Percentiles rank a stretch among this genome's conserved stretches.
Conservation (phyloP, 1,140 invertebrate species). For the Trachymyrmex septentrionalis region DNA sequence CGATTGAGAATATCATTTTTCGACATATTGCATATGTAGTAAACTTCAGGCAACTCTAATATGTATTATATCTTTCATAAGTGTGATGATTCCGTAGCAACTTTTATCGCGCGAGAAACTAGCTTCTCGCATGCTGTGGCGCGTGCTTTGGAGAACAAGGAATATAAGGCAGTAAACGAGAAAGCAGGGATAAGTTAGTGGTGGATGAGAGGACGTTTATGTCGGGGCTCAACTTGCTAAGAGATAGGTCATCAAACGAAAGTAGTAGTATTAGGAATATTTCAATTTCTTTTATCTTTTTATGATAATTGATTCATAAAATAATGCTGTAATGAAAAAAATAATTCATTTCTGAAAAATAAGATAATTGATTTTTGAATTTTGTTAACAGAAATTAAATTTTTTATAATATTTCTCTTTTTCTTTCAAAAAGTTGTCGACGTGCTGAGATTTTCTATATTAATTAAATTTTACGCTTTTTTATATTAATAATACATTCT, state of each 20-base stretch:
- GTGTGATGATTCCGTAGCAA: conserved; percentile 49
- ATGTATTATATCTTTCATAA: conserved; percentile 59
- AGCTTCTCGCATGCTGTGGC: conserved; percentile 48
- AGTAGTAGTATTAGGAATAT: not conserved
- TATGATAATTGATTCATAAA: not conserved
- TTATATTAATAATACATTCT: not conserved
- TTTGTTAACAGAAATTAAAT: not conserved
- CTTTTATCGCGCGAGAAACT: conserved; percentile 59
- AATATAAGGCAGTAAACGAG: conserved; percentile 18
- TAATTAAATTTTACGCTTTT: not conserved
- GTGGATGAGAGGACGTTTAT: conserved; percentile 12
- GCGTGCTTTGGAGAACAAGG: conserved; percentile 13
- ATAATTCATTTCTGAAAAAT: not conserved
- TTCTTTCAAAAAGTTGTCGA: not conserved
- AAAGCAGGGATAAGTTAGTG: conserved; percentile 33
- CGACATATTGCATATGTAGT: not conserved
- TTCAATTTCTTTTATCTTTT: conserved; percentile 9
- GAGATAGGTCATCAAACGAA: not conserved
- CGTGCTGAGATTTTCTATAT: not conserved
- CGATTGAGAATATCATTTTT: conserved; percentile 24
- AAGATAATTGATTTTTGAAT: not conserved
- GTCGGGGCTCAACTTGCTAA: not conserved
- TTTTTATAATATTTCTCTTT: not conserved
- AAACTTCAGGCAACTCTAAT: conserved; percentile 56
- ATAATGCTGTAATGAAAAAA: conserved; percentile 3